These are phyloP conservation scores for Drosophila pseudotalamancana DNA, from an alignment of 2,888 invertebrate species.

Conservation along the genomic window DNA sequence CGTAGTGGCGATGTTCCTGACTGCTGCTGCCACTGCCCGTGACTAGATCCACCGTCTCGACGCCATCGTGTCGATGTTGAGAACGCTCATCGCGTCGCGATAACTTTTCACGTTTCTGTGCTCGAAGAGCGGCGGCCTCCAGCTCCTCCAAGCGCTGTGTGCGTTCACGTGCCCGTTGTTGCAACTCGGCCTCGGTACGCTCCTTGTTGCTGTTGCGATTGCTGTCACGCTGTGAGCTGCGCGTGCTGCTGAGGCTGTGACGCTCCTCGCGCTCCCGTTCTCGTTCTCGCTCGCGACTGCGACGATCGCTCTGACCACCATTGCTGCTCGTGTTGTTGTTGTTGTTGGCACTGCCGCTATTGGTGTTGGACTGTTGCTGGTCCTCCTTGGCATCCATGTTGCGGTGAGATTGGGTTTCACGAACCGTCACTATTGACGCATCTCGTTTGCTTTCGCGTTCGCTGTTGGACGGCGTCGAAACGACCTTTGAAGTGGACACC, in stretches of 20 bases:
- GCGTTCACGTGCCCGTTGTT: constrained; percentile 74
- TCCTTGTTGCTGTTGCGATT: constrained; percentile 79
- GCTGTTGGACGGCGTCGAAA: constrained; percentile 19
- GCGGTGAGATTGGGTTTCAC: constrained; percentile 46
- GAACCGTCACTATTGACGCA: constrained; percentile 7
- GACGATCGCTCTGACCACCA: constrained; percentile 46
- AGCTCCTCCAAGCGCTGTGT: constrained; percentile 61
- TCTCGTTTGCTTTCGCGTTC: constrained; percentile 61
- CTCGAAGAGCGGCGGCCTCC: constrained; percentile 47
- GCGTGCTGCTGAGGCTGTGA: constrained; percentile 73
- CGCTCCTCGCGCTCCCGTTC: constrained; percentile 78
- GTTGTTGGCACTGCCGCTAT: constrained; percentile 12
- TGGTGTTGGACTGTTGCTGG: constrained; percentile 18
- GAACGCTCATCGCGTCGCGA: constrained; percentile 79
- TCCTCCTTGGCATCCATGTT: constrained; percentile 71
- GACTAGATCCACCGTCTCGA: constrained; percentile 65
- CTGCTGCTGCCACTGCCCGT: constrained; percentile 25
- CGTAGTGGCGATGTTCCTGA: constrained; percentile 69
- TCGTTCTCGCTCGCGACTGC: constrained; percentile 61
- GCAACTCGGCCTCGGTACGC: constrained; percentile 73
- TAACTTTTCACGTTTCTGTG: constrained; percentile 79
- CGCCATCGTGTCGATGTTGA: constrained; percentile 58
- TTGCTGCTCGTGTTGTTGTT: constrained; percentile 26
- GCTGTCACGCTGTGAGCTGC: constrained; percentile 75
- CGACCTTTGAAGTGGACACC: constrained; percentile 28